Evolutionary conservation across 1,140 invertebrate species (phyloP).

Genomic region (Anoplophora glabripennis): DNA sequence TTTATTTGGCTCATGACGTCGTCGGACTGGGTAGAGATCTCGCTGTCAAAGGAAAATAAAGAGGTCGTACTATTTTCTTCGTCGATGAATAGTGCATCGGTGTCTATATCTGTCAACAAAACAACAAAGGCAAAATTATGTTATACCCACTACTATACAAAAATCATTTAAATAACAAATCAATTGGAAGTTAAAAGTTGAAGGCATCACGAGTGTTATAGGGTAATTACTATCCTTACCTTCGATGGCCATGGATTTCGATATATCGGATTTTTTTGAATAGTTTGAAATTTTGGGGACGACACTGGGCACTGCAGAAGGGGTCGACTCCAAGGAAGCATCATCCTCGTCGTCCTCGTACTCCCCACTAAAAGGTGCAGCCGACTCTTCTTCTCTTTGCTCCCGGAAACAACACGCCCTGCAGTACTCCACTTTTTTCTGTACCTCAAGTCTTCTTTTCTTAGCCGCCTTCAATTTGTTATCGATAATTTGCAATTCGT

Average conservation of each 20-base stretch:
- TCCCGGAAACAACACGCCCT: slow-evolving; percentile 1
- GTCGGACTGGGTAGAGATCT: slow-evolving; percentile 1
- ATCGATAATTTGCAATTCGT: not conserved
- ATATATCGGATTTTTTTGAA: no score
- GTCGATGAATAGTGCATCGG: not conserved
- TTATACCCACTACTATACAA: no score
- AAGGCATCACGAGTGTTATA: no score
- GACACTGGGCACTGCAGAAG: no score
- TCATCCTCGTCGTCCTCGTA: not conserved
- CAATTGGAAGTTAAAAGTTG: no score
- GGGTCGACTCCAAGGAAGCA: no score
- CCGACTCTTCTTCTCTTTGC: not conserved
- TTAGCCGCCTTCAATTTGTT: not conserved
- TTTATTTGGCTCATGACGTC: not conserved
- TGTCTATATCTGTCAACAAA: no score
- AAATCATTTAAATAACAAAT: no score
- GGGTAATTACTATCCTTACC: no score
- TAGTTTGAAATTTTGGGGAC: no score
- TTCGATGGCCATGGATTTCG: no score
- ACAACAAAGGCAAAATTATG: no score
- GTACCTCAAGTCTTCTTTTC: not conserved
- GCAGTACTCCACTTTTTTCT: not conserved
- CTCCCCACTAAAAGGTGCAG: not conserved
- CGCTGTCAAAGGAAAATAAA: not conserved
- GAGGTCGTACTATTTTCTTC: not conserved